phyloP scores from a whole-genome alignment of 2,797 vertebrate species.

The Thalassophryne amazonica region DNA sequence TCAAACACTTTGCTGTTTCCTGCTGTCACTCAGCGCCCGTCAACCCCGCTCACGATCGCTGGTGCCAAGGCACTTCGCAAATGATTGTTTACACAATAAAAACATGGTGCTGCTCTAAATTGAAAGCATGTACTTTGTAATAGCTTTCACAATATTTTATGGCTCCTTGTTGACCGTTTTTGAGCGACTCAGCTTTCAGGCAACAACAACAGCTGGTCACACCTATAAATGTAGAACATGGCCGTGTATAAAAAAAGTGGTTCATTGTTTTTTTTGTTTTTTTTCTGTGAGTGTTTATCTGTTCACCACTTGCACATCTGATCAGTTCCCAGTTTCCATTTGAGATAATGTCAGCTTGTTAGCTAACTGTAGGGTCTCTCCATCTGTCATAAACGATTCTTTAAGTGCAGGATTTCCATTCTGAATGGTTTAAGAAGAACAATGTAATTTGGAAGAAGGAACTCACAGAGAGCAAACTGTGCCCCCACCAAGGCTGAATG shows the following conservation, averaged over 20 bases:
- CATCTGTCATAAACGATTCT: conserved; percentile 8
- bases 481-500: no score
- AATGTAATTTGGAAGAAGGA: not conserved
- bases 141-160: conserved; percentile 5
- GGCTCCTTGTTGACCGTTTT: conserved; percentile 8
- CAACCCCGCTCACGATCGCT: not conserved
- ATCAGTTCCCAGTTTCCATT: conserved; percentile 14
- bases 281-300: conserved; percentile 6
- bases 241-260: not conserved
- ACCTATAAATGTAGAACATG: conserved; percentile 2
- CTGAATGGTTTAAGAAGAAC: not conserved
- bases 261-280: conserved; percentile 16
- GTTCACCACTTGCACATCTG: conserved; percentile 30
- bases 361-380: not conserved
- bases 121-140: not conserved
- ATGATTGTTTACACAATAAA: not conserved
- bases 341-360: conserved; percentile 6
- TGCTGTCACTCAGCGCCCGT: conserved; percentile 1
- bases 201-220: conserved; percentile 6
- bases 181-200: not conserved
- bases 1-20: conserved; percentile 14
- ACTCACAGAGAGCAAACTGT: no score
- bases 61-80: not conserved
- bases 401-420: not conserved
- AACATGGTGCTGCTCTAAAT: not conserved